phyloP scores from a whole-genome alignment of 1,140 invertebrate species.

The Drosophila subpulchrella region DNA sequence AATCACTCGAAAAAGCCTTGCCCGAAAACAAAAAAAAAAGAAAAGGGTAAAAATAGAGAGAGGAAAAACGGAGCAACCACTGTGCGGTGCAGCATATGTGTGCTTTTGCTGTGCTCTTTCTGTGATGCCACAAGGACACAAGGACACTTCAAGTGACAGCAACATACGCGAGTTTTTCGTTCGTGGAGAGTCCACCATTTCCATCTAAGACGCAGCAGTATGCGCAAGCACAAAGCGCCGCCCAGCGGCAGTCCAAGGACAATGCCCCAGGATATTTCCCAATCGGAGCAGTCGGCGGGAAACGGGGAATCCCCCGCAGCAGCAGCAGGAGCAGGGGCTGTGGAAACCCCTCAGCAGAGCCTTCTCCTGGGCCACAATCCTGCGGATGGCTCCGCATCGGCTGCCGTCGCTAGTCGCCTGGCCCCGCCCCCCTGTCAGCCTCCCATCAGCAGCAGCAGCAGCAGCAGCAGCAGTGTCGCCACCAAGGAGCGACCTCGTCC shows the following conservation, averaged over 20 bases:
- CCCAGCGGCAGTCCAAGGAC: slow-evolving; percentile 73
- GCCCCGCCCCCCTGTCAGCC: slow-evolving; percentile 56
- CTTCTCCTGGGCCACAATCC: slow-evolving; percentile 56
- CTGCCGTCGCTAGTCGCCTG: slow-evolving; percentile 65
- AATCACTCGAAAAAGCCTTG: slow-evolving; percentile 35
- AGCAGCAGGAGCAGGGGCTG: slow-evolving; percentile 9
- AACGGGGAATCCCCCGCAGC: slow-evolving; percentile 42
- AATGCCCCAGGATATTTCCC: slow-evolving; percentile 45
- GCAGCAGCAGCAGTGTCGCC: slow-evolving; percentile 16
- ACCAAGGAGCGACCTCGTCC: slow-evolving; percentile 56
- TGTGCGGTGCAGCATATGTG: slow-evolving; percentile 65
- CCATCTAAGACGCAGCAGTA: slow-evolving; percentile 56
- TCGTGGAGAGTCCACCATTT: slow-evolving; percentile 39
- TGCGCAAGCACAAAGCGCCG: slow-evolving; percentile 77
- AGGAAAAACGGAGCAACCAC: slow-evolving; percentile 21
- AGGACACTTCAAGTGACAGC: slow-evolving; percentile 71
- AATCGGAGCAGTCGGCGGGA: slow-evolving; percentile 16
- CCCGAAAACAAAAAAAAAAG: slow-evolving; percentile 8
- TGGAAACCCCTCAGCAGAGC: slow-evolving; percentile 44
- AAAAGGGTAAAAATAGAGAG: slow-evolving; percentile 1
- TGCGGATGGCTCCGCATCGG: slow-evolving; percentile 22
- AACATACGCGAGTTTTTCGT: slow-evolving; percentile 60
- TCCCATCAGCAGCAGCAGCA: slow-evolving; percentile 29
- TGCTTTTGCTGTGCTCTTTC: slow-evolving; percentile 41
- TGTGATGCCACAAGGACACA: slow-evolving; percentile 77